Percentiles rank a stretch among this genome's conserved stretches.
These are phyloP conservation scores for Aptenodytes patagonicus DNA, from an alignment of 2,113 vertebrate species.

Conservation along the genomic window DNA sequence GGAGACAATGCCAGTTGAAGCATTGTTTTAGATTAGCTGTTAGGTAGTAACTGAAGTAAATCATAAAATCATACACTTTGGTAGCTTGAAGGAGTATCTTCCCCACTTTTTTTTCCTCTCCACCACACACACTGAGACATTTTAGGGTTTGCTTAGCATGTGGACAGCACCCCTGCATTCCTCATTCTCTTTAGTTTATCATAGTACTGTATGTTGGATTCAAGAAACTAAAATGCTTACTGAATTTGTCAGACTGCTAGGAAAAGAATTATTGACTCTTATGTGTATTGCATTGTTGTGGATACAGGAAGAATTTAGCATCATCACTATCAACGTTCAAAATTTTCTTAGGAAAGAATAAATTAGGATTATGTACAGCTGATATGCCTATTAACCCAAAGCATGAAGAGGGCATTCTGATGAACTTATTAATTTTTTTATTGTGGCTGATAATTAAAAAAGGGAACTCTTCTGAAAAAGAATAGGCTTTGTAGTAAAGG, in stretches of 20 bases:
- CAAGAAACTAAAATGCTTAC: background rate
- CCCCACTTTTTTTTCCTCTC: background rate
- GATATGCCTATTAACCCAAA: background rate
- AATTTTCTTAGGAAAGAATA: background rate
- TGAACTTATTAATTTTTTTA: background rate
- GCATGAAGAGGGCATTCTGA: background rate
- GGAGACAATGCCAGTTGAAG: background rate
- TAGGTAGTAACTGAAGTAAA: background rate
- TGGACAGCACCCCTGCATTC: fast-evolving
- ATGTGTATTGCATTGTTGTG: background rate
- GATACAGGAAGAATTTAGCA: background rate
- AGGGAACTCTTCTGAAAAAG: background rate
- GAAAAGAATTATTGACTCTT: background rate
- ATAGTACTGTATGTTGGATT: background rate
- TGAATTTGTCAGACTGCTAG: background rate
- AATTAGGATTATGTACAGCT: background rate
- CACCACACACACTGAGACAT: too few species aligned
- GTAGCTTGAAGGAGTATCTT: background rate
- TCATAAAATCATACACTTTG: background rate
- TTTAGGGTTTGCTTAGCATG: background rate
- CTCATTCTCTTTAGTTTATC: background rate
- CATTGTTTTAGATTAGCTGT: conserved; percentile 3
- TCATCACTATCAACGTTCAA: background rate
- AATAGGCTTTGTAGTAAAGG: background rate
- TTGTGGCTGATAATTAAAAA: background rate